Base-by-base conservation (phyloP, 2,113 vertebrate species). In the Zapornia atra region DNA sequence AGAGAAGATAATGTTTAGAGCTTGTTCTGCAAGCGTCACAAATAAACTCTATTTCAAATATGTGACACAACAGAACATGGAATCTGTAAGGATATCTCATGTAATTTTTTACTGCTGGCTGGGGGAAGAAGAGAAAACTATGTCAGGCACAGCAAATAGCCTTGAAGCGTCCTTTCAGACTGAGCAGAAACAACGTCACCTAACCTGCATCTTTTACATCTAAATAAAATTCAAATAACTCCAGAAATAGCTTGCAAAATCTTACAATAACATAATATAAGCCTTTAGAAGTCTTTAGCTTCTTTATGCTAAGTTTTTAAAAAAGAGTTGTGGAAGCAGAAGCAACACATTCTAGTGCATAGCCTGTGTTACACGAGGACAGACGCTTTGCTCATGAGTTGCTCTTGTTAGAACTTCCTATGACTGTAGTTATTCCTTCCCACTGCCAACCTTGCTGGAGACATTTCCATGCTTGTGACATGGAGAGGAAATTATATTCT, bases 401-500 rank as follows among this genome's bases (percentile, higher is more conserved):
- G 57, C 50, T 91, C 73, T 42, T 84, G 84, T 85, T 82, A 96
- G 78, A 90, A 82, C 72, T 90, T 91, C 50, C 51, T 25, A 18
- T 22, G 40, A 56, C 53, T 94, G 72, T 63, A 85, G 90, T 93
- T 91, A 66, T 80, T 91, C 31, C 50, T 89, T 94, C 63, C 68
- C 71, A 53, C 4, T 73, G 79, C 89, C 90, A 88, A 14, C 20
- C 17, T 66, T 86, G 60, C 61, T 82, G 71, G 53, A 91, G 83
- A 96, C 15, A 75, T 87, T 95, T 92, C 63, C 46, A 57, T 82
- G 87, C 46, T 54, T 87, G 28, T 86, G 89, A 86, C 73, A 96
- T 59, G 70, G 57, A 94, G 68, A 94, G 61, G 88, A 94, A 96
- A 87, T 9, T 4, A 40, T 88, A 86, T 87, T 96, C 93, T 88